Evolutionary conservation across 2,797 vertebrate species (phyloP).

Genomic region (Nyctibius grandis): DNA sequence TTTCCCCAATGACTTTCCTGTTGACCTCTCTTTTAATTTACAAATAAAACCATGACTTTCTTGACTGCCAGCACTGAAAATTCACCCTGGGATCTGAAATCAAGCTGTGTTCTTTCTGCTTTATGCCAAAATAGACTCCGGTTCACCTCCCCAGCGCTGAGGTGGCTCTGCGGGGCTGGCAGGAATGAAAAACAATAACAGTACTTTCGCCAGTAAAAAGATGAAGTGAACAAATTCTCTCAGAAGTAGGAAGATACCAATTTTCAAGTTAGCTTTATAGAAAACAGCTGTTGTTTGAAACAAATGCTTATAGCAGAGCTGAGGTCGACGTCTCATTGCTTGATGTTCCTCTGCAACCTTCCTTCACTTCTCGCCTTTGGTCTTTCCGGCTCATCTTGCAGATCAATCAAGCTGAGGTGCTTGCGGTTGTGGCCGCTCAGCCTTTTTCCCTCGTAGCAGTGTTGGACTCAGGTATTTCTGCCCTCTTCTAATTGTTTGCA

Average conservation of each 20-base stretch:
- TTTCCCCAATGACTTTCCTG: neutral
- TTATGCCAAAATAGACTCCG: conserved; percentile 51
- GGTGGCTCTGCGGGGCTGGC: conserved; percentile 15
- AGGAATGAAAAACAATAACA: conserved; percentile 45
- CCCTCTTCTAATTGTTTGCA: neutral
- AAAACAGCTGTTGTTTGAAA: conserved; percentile 21
- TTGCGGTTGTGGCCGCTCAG: neutral
- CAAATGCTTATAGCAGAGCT: neutral
- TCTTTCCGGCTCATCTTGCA: neutral
- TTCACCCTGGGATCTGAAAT: conserved; percentile 19
- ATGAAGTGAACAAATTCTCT: neutral
- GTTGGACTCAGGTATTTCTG: neutral
- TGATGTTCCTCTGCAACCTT: neutral
- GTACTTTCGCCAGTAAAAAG: conserved; percentile 30
- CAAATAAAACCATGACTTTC: conserved; percentile 25
- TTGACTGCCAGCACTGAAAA: conserved; percentile 35
- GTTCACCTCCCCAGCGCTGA: neutral
- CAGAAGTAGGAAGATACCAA: conserved; percentile 18
- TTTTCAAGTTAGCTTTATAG: conserved; percentile 24
- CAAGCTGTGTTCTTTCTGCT: conserved; percentile 52
- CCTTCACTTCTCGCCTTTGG: neutral
- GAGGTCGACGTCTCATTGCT: neutral
- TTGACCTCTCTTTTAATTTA: conserved; percentile 47
- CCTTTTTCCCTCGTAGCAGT: neutral
- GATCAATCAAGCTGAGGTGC: neutral